A percentile compares a stretch with the other conserved stretches of the same genome.
Evolutionary conservation across 2,797 vertebrate genomes (phyloP).

Genomic region (Gallinago nigripennis): DNA sequence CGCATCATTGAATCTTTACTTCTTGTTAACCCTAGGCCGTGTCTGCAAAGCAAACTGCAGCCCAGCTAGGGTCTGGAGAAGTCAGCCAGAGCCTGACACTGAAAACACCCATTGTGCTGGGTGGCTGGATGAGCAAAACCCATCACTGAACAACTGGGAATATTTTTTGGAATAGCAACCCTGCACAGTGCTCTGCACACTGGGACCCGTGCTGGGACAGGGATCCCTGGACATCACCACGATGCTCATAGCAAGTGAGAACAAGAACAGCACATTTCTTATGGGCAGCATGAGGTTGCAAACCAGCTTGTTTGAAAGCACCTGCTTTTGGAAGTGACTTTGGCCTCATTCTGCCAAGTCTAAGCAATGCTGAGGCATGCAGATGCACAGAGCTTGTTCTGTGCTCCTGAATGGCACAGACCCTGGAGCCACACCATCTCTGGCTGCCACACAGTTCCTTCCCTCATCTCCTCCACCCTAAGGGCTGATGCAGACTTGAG

Average conservation of each 20-base stretch:
- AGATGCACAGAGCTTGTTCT: neutral
- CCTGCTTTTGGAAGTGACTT: neutral
- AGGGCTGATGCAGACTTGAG: neutral
- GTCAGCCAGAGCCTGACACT: neutral
- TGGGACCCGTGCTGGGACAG: accelerated
- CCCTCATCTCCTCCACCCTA: neutral
- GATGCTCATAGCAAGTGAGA: neutral
- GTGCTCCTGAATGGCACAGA: neutral
- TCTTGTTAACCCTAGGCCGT: neutral
- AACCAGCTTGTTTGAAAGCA: neutral
- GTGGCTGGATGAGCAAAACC: neutral
- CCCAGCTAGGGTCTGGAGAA: neutral
- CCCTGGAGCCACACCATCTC: accelerated
- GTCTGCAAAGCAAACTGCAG: neutral
- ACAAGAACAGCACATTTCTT: neutral
- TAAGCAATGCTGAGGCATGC: neutral
- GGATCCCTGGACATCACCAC: accelerated
- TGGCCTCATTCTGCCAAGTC: neutral
- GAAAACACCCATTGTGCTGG: accelerated
- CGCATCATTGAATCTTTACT: neutral
- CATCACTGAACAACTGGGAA: neutral
- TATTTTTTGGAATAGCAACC: neutral
- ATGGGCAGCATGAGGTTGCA: accelerated
- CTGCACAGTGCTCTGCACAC: neutral
- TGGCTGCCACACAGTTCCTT: neutral